Evolutionary conservation across 2,113 vertebrate genomes (phyloP).

Genomic region (Conger conger): DNA sequence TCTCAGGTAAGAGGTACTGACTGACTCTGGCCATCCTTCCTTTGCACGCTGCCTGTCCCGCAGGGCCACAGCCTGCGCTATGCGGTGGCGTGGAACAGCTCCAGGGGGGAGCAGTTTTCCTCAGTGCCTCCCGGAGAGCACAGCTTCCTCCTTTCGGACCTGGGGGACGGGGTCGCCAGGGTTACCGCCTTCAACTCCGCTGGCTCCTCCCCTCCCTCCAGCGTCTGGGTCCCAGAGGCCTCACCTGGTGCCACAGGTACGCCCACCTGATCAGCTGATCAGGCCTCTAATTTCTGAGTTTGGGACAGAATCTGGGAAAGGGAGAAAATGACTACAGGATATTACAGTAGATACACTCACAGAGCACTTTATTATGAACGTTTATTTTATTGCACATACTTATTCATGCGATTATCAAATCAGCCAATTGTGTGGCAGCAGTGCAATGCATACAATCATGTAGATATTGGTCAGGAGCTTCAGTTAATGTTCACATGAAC

Average conservation of each 20-base stretch:
- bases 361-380: too few species aligned
- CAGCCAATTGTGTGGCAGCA: too few species aligned
- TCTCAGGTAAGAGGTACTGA: too few species aligned
- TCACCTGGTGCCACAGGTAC: neutral
- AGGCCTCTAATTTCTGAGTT: too few species aligned
- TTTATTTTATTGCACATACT: too few species aligned
- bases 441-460: too few species aligned
- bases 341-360: too few species aligned
- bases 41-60: conserved; percentile 37
- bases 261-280: neutral
- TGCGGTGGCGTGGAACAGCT: conserved; percentile 43
- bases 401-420: too few species aligned
- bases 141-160: conserved; percentile 2
- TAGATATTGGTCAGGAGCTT: too few species aligned
- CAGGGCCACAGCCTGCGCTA: conserved; percentile 60
- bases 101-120: neutral
- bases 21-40: neutral
- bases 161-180: conserved; percentile 31
- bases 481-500: too few species aligned
- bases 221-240: conserved; percentile 40
- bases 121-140: neutral
- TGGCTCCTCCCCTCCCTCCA: conserved; percentile 52
- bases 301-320: too few species aligned
- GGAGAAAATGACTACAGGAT: too few species aligned
- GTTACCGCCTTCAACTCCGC: conserved; percentile 53